Percentiles rank a stretch among this genome's conserved stretches.
Conservation (phyloP, 2,113 vertebrate species). For the Ceratotherium simum region DNA sequence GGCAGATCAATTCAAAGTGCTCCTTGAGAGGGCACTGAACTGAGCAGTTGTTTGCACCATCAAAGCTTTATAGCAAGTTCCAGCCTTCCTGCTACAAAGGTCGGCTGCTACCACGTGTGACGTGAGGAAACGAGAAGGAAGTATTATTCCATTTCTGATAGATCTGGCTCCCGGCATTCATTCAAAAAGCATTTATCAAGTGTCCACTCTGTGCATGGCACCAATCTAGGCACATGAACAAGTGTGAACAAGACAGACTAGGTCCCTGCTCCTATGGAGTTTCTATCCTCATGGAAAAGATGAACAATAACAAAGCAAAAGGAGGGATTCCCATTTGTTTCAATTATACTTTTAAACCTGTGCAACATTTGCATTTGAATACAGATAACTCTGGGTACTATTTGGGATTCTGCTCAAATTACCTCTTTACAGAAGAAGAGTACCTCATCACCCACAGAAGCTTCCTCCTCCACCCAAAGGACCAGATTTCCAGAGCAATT, state of each 20-base stretch:
- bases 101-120: not conserved
- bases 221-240: not conserved
- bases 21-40: not conserved
- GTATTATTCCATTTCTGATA: not conserved
- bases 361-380: not conserved
- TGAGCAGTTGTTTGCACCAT: not conserved
- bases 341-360: not conserved
- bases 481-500: not conserved
- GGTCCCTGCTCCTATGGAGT: not conserved
- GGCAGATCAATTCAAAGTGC: not conserved
- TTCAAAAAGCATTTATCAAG: not conserved
- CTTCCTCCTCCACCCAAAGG: slow-evolving; percentile 20
- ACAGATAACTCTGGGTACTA: not conserved
- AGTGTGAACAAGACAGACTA: not conserved
- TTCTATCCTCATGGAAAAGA: not conserved
- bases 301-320: not conserved
- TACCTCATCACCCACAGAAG: not conserved
- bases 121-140: not conserved
- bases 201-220: no score
- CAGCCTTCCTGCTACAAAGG: not conserved
- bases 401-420: slow-evolving; percentile 48
- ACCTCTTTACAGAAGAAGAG: slow-evolving; percentile 55
- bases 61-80: not conserved
- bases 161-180: not conserved
- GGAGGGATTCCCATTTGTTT: not conserved